Base-by-base conservation (phyloP, 2,888 invertebrate species). In the Protophormia terraenovae region DNA sequence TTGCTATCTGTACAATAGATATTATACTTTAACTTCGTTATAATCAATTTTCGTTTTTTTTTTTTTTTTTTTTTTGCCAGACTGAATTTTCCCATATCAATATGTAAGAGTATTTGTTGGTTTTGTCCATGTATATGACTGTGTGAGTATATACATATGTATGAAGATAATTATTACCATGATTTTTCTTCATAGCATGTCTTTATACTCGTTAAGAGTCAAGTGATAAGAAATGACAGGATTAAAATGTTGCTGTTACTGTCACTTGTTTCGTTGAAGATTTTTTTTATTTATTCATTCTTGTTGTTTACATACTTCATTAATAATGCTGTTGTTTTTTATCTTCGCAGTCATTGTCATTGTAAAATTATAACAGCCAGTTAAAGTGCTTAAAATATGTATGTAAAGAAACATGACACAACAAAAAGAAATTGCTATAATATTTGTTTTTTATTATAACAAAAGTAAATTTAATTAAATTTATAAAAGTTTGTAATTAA, bases 191-290 rank as follows among this genome's bases (percentile, higher is more conserved):
- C 62, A 19, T 47, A 45, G 47, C 69, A 69, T 75, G 64, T 79
- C 75, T 75, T 71, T 83, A 29, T 62, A 45, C 64, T 71, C 64
- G 78, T 69, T 79, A 84, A 79, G n/a, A n/a, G 72, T 78, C 72
- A 83, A 83, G 79, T 84, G 79, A 84, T 75, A 84, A 75, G 75
- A 84, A 84, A 79, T 84, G 75, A 73, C 83, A 79, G 64, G 75
- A 79, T 84, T 84, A 84, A 79, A 75, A 84, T 79, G 75, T 75
- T 84, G 79, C 64, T 71, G 69, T 79, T 69, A 64, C 62, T 79
- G 69, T 45, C 69, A 71, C 75, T 75, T 75, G 41, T 60, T 58
- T 64, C n/a, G 16, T 62, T 53, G 3, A n/a, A n/a, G n/a, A 14
- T 45, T 12, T 50, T 45, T 29, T 38, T 32, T 27, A 7, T 24